Evolutionary conservation across 2,113 vertebrate species (phyloP).

Genomic region (Athene cunicularia): DNA sequence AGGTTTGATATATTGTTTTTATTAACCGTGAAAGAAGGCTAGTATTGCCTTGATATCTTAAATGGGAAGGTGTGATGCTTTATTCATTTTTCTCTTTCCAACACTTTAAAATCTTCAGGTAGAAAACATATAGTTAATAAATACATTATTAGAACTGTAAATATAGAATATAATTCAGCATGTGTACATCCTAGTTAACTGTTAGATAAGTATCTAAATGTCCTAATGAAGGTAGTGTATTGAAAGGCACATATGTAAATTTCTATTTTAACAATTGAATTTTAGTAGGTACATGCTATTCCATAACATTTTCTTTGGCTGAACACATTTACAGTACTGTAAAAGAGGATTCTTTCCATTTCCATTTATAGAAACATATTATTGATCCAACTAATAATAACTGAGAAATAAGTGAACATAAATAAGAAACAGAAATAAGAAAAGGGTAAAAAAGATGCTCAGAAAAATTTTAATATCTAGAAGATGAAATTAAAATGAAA

Average conservation of each 20-base stretch:
- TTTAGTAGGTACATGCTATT: background rate
- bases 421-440: slow-evolving; percentile 11
- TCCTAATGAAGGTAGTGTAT: background rate
- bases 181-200: background rate
- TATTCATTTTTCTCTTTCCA: background rate
- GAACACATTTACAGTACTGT: background rate
- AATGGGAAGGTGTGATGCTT: background rate
- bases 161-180: background rate
- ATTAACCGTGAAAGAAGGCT: background rate
- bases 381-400: background rate
- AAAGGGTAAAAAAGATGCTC: background rate
- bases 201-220: background rate
- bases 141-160: background rate
- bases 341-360: background rate
- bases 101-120: background rate
- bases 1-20: background rate
- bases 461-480: background rate
- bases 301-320: background rate
- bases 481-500: background rate
- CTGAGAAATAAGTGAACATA: background rate
- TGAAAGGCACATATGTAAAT: background rate
- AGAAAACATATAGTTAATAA: background rate
- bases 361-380: background rate
- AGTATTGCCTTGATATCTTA: background rate
- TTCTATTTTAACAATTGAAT: background rate